phyloP scores from a whole-genome alignment of 2,113 vertebrate species.

The Xenus cinereus region DNA sequence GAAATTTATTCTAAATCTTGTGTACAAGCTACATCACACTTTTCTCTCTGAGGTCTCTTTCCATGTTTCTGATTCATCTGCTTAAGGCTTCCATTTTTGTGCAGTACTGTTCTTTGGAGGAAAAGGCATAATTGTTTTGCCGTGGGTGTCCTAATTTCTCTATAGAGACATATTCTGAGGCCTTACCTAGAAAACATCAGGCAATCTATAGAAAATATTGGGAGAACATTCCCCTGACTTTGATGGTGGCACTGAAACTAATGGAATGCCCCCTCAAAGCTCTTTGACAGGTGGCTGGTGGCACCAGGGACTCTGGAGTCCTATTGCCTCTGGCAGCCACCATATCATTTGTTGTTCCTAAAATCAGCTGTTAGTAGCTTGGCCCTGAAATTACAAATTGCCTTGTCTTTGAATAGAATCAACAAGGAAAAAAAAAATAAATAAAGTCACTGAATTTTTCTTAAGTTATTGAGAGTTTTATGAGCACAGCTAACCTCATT shows the following conservation, averaged over 20 bases:
- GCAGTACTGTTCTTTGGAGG: not conserved
- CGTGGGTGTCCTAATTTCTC: not conserved
- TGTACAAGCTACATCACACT: not conserved
- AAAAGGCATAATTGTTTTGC: not conserved
- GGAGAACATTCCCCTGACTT: not conserved
- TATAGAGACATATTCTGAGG: not conserved
- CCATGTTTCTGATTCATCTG: not conserved
- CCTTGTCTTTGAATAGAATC: not conserved
- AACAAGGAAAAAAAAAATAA: not conserved
- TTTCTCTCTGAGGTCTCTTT: not conserved
- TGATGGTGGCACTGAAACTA: not conserved
- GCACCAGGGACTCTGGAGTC: not conserved
- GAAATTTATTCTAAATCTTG: not conserved
- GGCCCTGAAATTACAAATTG: not conserved
- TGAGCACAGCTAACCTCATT: not conserved
- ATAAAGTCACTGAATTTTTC: not conserved
- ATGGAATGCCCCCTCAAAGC: not conserved
- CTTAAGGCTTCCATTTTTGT: not conserved
- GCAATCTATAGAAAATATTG: not conserved
- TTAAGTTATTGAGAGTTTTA: not conserved
- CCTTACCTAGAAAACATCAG: not conserved
- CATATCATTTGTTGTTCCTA: not conserved
- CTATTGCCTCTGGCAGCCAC: not conserved
- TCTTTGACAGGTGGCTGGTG: not conserved
- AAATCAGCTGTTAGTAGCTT: not conserved